Evolutionary conservation across 1,140 invertebrate genomes (phyloP).

Genomic region (Pristionchus pacificus): DNA sequence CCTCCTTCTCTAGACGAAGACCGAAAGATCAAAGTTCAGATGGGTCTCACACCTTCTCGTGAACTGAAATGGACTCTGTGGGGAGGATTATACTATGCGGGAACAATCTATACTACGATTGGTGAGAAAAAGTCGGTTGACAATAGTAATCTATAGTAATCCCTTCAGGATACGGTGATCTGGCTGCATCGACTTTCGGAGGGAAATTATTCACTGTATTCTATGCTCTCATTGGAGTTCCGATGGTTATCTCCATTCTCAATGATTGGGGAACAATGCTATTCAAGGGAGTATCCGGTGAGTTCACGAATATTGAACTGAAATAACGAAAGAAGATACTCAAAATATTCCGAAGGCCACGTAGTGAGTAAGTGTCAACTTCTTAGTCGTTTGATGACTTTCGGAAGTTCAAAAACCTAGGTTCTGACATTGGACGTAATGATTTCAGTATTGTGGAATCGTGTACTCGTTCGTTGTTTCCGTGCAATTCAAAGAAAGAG

Average conservation of each 20-base stretch:
- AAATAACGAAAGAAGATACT: no score
- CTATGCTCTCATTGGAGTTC: constrained; percentile 37
- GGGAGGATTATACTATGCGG: constrained; percentile 35
- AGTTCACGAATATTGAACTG: no score
- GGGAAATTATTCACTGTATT: constrained; percentile 33
- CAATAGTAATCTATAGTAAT: not conserved
- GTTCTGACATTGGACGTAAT: no score
- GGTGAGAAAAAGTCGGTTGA: no score
- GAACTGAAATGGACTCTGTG: constrained; percentile 33
- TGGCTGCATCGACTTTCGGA: constrained; percentile 25
- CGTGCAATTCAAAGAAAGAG: no score
- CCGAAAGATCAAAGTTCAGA: not conserved
- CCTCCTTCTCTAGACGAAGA: no score
- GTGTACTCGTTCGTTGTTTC: no score
- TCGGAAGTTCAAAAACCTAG: no score
- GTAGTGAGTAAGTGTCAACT: no score
- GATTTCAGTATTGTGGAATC: no score
- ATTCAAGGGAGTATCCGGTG: constrained; percentile 29
- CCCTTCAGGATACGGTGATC: constrained; percentile 33
- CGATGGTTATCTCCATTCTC: constrained; percentile 37
- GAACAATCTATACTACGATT: constrained; percentile 38
- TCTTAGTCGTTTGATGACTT: no score
- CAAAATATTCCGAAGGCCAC: no score
- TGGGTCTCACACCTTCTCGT: not conserved
- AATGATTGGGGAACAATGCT: constrained; percentile 40